Evolutionary conservation across 2,113 vertebrate genomes (phyloP).

Genomic region (Protobothrops flavoviridis): DNA sequence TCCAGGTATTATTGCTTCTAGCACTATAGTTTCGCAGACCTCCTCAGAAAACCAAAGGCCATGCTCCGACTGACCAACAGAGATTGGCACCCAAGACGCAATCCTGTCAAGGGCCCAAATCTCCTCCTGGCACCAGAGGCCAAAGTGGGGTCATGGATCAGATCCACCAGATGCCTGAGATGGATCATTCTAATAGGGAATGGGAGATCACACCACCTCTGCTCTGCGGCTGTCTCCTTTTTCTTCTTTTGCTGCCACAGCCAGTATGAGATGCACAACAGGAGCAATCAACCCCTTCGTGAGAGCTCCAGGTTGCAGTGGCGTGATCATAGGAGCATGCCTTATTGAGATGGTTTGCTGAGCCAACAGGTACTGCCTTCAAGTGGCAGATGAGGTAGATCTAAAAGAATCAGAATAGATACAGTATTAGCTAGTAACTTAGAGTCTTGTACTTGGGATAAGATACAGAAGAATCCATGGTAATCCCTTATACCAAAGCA

Average conservation of each 20-base stretch:
- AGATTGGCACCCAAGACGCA: neutral
- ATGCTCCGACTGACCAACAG: neutral
- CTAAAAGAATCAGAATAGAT: constrained; percentile 6
- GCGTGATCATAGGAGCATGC: neutral
- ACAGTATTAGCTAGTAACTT: neutral
- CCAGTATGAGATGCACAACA: neutral
- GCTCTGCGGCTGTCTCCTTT: neutral
- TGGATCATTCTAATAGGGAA: neutral
- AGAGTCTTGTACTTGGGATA: neutral
- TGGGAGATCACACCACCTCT: constrained; percentile 3
- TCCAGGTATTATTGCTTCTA: neutral
- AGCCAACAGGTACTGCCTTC: neutral
- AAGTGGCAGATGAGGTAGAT: constrained; percentile 39
- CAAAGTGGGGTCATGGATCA: neutral
- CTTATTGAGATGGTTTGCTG: neutral
- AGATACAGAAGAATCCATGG: no score
- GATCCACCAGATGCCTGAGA: neutral
- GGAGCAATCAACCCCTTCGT: neutral
- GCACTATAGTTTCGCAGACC: neutral
- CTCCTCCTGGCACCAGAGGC: neutral
- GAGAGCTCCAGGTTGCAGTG: neutral
- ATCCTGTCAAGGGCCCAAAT: neutral
- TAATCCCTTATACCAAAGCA: neutral
- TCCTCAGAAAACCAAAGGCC: neutral
- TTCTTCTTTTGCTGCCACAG: neutral